A percentile compares a stretch with the other conserved stretches of the same genome.
Evolutionary conservation across 2,888 invertebrate species (phyloP).

Genomic region (Agrochola macilenta): DNA sequence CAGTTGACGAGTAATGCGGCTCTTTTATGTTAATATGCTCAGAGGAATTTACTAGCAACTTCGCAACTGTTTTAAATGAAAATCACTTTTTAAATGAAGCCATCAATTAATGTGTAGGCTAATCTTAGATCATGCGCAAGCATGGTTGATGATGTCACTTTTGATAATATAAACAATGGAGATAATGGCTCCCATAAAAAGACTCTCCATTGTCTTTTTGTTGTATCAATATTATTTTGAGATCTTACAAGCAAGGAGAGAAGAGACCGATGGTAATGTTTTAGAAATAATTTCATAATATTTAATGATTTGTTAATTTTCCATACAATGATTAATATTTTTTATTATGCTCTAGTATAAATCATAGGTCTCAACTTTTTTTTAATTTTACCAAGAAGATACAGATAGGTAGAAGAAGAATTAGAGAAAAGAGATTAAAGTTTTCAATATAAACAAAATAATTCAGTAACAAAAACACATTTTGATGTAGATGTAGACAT

Average conservation of each 20-base stretch:
- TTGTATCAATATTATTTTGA: not conserved
- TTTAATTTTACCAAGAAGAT: not conserved
- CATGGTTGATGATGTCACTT: slow-evolving; percentile 25
- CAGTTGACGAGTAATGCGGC: slow-evolving; percentile 66
- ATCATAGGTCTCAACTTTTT: too few species aligned
- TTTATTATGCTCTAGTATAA: too few species aligned
- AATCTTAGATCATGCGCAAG: slow-evolving; percentile 4
- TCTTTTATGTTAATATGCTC: slow-evolving; percentile 62
- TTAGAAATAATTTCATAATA: not conserved
- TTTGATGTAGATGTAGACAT: not conserved
- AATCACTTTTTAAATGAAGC: slow-evolving; percentile 30
- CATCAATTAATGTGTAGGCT: slow-evolving; percentile 17
- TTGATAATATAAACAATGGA: not conserved
- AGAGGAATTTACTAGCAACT: slow-evolving; percentile 37
- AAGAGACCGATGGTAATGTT: not conserved
- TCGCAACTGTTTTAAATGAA: slow-evolving; percentile 35
- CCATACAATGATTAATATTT: too few species aligned
- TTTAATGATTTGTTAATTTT: too few species aligned
- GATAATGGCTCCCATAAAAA: not conserved
- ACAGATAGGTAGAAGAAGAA: not conserved
- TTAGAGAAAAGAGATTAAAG: not conserved
- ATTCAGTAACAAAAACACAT: not conserved
- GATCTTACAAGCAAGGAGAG: too few species aligned
- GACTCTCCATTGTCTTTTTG: not conserved
- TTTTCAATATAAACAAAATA: not conserved